Conservation (phyloP, 2,797 vertebrate species). For the Pseudomugil gertrudae region DNA sequence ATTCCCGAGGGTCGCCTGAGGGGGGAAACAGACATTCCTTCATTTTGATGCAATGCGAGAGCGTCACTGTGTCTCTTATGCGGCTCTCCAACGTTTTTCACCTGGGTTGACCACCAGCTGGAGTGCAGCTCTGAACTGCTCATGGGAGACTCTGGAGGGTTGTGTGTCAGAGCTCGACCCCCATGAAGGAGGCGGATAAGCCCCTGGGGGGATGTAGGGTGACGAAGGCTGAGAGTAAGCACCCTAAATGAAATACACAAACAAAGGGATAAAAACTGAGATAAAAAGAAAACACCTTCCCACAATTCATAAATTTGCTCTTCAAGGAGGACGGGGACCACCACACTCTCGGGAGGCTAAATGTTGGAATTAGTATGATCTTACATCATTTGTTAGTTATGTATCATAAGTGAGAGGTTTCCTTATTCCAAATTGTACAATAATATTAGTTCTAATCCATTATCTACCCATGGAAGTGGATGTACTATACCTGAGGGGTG, state of each 20-base stretch:
- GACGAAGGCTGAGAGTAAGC: conserved; percentile 92
- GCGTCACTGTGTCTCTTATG: background rate
- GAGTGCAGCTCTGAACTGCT: conserved; percentile 96
- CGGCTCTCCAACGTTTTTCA: conserved; percentile 48
- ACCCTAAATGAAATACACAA: conserved; percentile 76
- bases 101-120: conserved; percentile 97
- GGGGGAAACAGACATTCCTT: background rate
- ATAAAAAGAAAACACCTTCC: background rate
- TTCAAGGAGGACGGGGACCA: too few species aligned
- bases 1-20: conserved; percentile 91
- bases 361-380: background rate
- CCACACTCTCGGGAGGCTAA: background rate
- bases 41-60: background rate
- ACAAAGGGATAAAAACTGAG: background rate
- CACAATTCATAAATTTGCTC: background rate
- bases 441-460: background rate
- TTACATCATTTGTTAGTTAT: background rate
- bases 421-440: background rate
- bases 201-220: conserved; percentile 89
- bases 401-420: background rate
- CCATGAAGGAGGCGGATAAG: conserved; percentile 96
- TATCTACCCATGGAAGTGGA: background rate
- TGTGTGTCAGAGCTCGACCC: conserved; percentile 94
- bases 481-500: conserved; percentile 81
- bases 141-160: conserved; percentile 94